phyloP scores from a whole-genome alignment of 2,888 invertebrate genomes.

The Athripsodes cinereus region DNA sequence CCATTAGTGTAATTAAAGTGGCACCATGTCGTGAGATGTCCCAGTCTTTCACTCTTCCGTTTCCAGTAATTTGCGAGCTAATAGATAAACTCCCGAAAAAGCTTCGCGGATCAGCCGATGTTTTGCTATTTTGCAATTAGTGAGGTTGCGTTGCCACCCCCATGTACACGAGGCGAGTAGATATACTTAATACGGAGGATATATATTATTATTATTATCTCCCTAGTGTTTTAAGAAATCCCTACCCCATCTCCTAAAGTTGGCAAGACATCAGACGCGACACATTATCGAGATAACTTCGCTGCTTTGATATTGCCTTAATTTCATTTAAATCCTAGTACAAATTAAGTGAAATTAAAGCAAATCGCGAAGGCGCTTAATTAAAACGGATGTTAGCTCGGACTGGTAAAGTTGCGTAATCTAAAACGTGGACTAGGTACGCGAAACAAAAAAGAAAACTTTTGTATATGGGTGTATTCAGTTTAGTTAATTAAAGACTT shows the following conservation, averaged over 20 bases:
- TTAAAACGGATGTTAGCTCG: conserved; percentile 21
- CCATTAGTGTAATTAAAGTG: conserved; percentile 75
- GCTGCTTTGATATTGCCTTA: conserved; percentile 26
- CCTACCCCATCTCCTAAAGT: conserved; percentile 4
- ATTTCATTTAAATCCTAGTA: conserved; percentile 28
- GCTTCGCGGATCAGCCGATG: conserved; percentile 13
- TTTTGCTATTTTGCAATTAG: conserved; percentile 24
- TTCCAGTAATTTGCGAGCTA: conserved; percentile 7
- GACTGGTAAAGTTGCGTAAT: conserved; percentile 19
- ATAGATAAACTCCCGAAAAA: conserved; percentile 14
- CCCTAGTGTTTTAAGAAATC: background rate
- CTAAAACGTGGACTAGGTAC: conserved; percentile 8
- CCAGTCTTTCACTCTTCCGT: conserved; percentile 10
- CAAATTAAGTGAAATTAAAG: conserved; percentile 35
- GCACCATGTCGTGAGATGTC: conserved; percentile 26
- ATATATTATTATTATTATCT: too few species aligned
- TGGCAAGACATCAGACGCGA: conserved; percentile 24
- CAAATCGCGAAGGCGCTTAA: conserved; percentile 29
- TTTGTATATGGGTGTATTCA: too few species aligned
- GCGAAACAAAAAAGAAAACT: too few species aligned
- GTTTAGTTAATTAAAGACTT: too few species aligned
- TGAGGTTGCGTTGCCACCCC: conserved; percentile 11
- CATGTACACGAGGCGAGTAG: background rate
- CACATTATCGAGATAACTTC: conserved; percentile 27
- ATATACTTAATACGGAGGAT: too few species aligned